Base-by-base conservation (phyloP, 2,797 vertebrate species). In the Sebastes elongatus region DNA sequence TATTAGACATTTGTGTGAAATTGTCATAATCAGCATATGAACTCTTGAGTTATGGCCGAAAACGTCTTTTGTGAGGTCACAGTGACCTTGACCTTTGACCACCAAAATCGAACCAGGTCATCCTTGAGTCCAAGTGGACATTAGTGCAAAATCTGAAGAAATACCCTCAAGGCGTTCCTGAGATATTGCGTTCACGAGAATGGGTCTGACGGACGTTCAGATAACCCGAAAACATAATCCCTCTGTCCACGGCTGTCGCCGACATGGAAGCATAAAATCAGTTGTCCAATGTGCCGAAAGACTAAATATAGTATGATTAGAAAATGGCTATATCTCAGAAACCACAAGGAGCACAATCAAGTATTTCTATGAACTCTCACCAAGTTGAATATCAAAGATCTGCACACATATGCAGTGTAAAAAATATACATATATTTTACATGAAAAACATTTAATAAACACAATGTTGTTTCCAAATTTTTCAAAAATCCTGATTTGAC, bases 101-200 rank as follows among this genome's bases (percentile, higher is more conserved):
- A 18, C 42, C 42, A 46, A 46, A 46, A 46, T 20, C 42, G 0
- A 0, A 46, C 0, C 42, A 18, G 42, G 16, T 46, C 16, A 20
- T 46, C 42, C 16, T 18, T 46, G 42, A 46, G 42, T 46, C 42
- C 16, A 46, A 46, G 7, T 7, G 16, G 42, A 46, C 16, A 7
- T 46, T 46, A 18, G 42, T 46, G 42, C 16, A 18, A 46, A 20
- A 46, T 46, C 0, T 46, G 42, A 46, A 10, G 49, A 52, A 52
- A 52, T 52, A 10, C 0, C 20, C 0, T 49, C 46, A 18, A 49
- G 46, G 7, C 18, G 3, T 20, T 49, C 7, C 14, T 42, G 38
- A 42, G 38, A 42, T 16, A 42, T 42, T 16, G 6, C 16, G 1
- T 46, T 46, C 16, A 18, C 3, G 42, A 46, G 6, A 46, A 46